These are phyloP conservation scores for Atopsyche davidsoni DNA, from an alignment of 1,140 invertebrate genomes.

Conservation along the genomic window DNA sequence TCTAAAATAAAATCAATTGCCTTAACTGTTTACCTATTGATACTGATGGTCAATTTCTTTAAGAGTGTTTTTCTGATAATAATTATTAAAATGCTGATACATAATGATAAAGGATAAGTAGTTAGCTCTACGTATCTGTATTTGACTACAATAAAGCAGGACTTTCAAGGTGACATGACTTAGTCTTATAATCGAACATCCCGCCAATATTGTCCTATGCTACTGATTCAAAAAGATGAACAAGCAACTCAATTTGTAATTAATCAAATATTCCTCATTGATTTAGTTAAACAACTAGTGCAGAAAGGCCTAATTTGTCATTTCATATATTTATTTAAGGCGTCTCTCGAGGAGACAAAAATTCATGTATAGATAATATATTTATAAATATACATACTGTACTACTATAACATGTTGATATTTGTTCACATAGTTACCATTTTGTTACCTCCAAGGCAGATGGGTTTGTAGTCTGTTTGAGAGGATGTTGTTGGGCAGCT, in stretches of 20 bases:
- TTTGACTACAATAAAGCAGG: too few species aligned
- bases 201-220: constrained; percentile 9
- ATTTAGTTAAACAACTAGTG: constrained; percentile 4
- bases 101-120: too few species aligned
- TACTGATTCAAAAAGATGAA: not conserved
- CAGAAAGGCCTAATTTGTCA: constrained; percentile 7
- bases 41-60: too few species aligned
- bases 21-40: too few species aligned
- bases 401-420: too few species aligned
- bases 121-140: too few species aligned
- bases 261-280: constrained; percentile 1
- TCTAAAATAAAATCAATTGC: too few species aligned
- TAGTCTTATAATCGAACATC: constrained; percentile 5
- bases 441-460: constrained; percentile 16
- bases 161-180: constrained; percentile 1
- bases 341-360: constrained; percentile 1
- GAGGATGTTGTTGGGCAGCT: constrained; percentile 20
- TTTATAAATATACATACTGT: too few species aligned
- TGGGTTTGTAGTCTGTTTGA: constrained; percentile 8
- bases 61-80: too few species aligned
- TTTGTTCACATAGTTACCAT: constrained; percentile 18
- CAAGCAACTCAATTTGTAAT: not conserved
- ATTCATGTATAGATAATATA: constrained; percentile 8
- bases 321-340: constrained; percentile 8
- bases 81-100: too few species aligned